phyloP scores from a whole-genome alignment of 2,797 vertebrate species.

The Falco biarmicus region DNA sequence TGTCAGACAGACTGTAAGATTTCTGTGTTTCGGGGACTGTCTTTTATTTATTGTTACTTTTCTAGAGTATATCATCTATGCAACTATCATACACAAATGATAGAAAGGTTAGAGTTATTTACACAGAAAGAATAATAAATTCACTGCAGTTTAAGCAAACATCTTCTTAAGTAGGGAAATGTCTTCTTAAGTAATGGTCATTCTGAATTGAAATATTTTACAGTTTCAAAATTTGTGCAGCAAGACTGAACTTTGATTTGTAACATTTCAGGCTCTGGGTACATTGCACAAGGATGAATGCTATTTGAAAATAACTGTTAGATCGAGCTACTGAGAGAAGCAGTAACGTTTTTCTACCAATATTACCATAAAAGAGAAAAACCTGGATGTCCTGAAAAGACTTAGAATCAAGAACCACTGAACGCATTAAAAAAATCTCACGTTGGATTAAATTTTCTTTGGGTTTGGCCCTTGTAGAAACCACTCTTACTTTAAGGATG shows the following conservation, averaged over 20 bases:
- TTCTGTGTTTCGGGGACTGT: background rate
- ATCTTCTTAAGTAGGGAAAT: background rate
- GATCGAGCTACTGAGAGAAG: background rate
- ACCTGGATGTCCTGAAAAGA: background rate
- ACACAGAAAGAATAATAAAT: background rate
- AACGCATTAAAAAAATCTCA: background rate
- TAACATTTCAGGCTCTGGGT: background rate
- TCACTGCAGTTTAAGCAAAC: background rate
- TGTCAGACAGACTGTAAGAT: background rate
- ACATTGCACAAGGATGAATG: background rate
- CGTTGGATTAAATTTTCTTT: background rate
- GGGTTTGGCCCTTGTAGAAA: background rate
- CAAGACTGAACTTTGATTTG: background rate
- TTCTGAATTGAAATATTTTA: background rate
- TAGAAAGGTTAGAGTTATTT: background rate
- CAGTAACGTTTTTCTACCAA: background rate
- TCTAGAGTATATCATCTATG: background rate
- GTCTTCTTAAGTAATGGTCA: background rate
- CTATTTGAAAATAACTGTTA: background rate
- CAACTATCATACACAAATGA: background rate
- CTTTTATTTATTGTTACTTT: conserved; percentile 1
- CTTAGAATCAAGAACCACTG: background rate
- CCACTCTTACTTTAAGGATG: background rate
- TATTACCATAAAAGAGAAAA: background rate
- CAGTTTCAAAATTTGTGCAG: background rate